A percentile compares a stretch with the other conserved stretches of the same genome.
Conservation (phyloP, 2,888 invertebrate genomes). For the Nomada lathburiana region DNA sequence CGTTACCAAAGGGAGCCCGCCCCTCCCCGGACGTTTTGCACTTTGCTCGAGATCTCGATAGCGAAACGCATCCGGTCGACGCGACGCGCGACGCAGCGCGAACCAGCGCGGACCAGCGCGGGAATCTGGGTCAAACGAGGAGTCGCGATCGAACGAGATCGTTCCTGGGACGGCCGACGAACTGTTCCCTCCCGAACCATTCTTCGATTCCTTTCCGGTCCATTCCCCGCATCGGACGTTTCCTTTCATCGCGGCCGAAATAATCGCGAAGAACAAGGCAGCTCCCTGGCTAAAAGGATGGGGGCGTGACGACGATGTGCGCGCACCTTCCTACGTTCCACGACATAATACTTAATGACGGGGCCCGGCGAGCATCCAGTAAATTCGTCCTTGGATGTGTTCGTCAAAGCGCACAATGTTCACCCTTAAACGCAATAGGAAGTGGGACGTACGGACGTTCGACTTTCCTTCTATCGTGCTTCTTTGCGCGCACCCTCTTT, state of each 20-base stretch:
- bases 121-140: constrained; percentile 36
- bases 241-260: constrained; percentile 49
- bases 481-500: background rate
- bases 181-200: constrained; percentile 16
- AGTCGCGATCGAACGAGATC: constrained; percentile 11
- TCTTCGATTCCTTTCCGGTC: constrained; percentile 57
- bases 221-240: constrained; percentile 35
- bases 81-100: no score
- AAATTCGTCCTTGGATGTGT: constrained; percentile 62
- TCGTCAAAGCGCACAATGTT: constrained; percentile 57
- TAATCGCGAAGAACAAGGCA: constrained; percentile 54
- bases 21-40: constrained; percentile 67
- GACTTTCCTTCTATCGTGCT: constrained; percentile 27
- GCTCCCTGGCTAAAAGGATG: constrained; percentile 70
- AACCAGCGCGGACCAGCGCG: background rate
- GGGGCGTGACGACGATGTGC: constrained; percentile 80
- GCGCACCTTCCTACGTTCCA: constrained; percentile 71
- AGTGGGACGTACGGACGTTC: constrained; percentile 47
- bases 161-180: background rate
- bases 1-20: constrained; percentile 27
- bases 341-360: constrained; percentile 82
- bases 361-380: constrained; percentile 72
- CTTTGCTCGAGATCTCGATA: constrained; percentile 6
- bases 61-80: constrained; percentile 16
- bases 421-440: constrained; percentile 37